phyloP scores from a whole-genome alignment of 2,113 vertebrate genomes.

The Tauraco erythrolophus region DNA sequence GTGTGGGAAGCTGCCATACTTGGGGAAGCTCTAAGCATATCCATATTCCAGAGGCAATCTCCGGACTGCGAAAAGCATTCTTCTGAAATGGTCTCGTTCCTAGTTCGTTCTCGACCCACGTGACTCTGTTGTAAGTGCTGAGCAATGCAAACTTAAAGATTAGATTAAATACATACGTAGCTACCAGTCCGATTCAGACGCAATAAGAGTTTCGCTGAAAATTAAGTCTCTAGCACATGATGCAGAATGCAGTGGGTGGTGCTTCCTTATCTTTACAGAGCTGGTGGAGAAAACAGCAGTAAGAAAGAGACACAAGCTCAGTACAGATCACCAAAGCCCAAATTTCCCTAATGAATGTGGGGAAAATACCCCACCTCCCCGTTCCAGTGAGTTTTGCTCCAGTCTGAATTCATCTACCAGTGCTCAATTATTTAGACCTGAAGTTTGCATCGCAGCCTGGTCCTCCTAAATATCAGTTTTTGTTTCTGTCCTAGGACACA shows the following conservation, averaged over 20 bases:
- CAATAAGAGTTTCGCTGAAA: neutral
- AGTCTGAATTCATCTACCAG: neutral
- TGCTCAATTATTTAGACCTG: neutral
- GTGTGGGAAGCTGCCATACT: neutral
- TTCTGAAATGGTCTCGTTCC: neutral
- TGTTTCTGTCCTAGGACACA: neutral
- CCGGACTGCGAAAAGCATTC: neutral
- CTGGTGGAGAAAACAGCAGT: neutral
- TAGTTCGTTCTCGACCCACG: neutral
- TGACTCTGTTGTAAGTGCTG: neutral
- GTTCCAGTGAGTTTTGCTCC: neutral
- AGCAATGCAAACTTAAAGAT: neutral
- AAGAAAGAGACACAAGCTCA: neutral
- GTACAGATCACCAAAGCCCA: neutral
- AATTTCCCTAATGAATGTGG: neutral
- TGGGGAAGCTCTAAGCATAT: neutral
- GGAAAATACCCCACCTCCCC: neutral
- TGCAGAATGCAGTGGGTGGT: neutral
- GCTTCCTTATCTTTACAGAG: neutral
- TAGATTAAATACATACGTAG: neutral
- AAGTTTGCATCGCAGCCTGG: neutral
- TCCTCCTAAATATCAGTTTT: neutral
- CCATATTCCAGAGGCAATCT: neutral
- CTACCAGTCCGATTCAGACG: neutral
- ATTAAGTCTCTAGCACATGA: neutral